These are phyloP conservation scores for Ophion ventricosus DNA, from an alignment of 2,888 invertebrate species.

Conservation along the genomic window DNA sequence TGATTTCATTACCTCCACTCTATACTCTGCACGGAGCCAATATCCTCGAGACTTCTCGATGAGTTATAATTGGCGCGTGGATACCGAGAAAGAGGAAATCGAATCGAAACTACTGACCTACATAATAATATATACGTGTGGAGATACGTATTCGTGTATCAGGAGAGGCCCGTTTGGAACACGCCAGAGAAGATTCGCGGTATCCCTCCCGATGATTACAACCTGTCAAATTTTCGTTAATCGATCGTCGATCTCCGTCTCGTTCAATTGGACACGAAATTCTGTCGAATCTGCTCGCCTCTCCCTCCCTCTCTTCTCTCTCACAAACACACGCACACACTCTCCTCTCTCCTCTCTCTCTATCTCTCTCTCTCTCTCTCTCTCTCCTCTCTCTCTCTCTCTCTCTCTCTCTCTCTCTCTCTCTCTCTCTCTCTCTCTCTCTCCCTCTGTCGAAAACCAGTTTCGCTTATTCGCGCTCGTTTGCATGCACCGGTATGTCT, in stretches of 20 bases:
- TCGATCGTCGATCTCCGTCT: constrained; percentile 62
- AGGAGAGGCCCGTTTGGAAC: background rate
- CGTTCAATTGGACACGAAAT: constrained; percentile 51
- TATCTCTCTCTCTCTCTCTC: constrained; percentile 22
- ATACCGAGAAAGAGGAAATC: constrained; percentile 22
- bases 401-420: constrained; percentile 9
- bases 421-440: background rate
- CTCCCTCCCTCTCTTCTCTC: background rate
- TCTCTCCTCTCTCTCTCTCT: background rate
- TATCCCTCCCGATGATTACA: constrained; percentile 50
- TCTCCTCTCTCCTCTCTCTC: no score
- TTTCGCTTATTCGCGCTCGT: constrained; percentile 61
- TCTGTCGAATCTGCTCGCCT: constrained; percentile 64
- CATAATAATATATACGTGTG: constrained; percentile 10
- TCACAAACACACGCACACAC: no score
- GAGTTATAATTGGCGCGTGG: background rate
- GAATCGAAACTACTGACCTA: constrained; percentile 54
- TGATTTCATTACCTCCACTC: no score
- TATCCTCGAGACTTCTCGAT: constrained; percentile 2
- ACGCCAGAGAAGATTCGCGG: constrained; percentile 13
- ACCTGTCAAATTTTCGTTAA: constrained; percentile 59
- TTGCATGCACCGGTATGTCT: background rate
- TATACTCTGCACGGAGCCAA: no score
- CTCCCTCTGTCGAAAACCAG: constrained; percentile 66
- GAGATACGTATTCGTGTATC: background rate